Base-by-base conservation (phyloP, 2,797 vertebrate species). In the Rhinophrynus dorsalis region DNA sequence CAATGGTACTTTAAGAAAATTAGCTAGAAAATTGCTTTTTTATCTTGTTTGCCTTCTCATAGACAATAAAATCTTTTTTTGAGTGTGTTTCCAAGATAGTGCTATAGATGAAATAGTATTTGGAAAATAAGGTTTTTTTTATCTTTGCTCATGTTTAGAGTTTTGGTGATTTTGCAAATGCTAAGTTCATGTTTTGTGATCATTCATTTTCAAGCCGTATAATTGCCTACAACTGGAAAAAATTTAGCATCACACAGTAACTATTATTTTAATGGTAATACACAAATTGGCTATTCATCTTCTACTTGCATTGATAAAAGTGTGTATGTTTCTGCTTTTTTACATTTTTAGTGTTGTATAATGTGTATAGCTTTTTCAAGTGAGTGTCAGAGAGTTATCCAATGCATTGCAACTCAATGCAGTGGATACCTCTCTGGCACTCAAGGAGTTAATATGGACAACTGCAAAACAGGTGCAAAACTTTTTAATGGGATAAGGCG, bases 1-100 rank as follows among this genome's bases (percentile, higher is more conserved):
- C 58, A 54, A 47, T 38, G 37, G 58, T 62, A 70, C 67, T 62
- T 61, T 70, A 70, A 55, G 67, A 70, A 69, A 70, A 70, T 70
- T 70, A 70, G 67, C 58, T 45, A 11, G 58, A 70, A 70, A 70
- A 70, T 70, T 55, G 67, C 38, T 62, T 61, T 70, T 62, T 70
- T 70, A 69, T 70, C 67, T 62, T 70, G 67, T 70, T 70, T 70
- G 67, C 45, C 45, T 70, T 62, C 67, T 47, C 27, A 12, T 47
- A 32, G 37, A 62, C 57, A 70, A 70, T 70, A 61, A 70, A 70
- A 55, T 59, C 15, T 29, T 47, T 52, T 47, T 55, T 44, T 15
- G 15, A 6, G 55, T 17, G 3, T 44, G 17, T 29, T 61, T 61
- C 48, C 57, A 55, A 70, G 48, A 54, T 62, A 52, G 29, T 45